Base-by-base conservation (phyloP, 53 echinoderm and acorn worm species). In the Crossaster papposus region DNA sequence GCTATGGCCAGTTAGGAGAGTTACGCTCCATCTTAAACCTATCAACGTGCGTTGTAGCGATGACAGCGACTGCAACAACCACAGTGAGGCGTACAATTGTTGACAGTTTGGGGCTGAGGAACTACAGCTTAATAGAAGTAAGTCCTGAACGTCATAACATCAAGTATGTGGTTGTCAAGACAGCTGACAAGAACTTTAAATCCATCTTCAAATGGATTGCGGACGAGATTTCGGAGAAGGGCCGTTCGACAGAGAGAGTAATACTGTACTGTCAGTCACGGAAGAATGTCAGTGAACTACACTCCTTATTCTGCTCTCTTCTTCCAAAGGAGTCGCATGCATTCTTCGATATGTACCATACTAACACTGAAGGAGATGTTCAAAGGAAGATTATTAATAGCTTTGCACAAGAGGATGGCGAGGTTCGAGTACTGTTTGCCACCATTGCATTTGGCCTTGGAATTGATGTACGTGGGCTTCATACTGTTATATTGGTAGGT, bases 51-150 rank as follows among this genome's bases (percentile, higher is more conserved):
- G 73, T 89, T 29, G 79, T 94, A 24, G 94, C 94, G 33, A 70
- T 94, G 70, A 89, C 89, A 55, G 94, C 91, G 8, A 91, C 89
- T 34, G 94, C 91, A 28, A 91, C 89, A 20, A 38, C 1, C 17
- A 54, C 78, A 7, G 84, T 91, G 14, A 53, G 84, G 23, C 8
- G 33, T 10, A 18, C 33, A 3, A 30, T 89, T 65, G 62, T 85
- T 7, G 54, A 80, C 64, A 91, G 89, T 38, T 55, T 94, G 17
- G 94, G 81, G 4, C 29, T 94, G 26, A 65, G 23, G 22, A 91
- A 91, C 64, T 91, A 38, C 64, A 79, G 23, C 4, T 44, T 54
- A 11, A 75, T 94, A 14, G 72, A 78, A 1, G 79, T 34, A 38
- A 78, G 78, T 9, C 89, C 89, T 11, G 89, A 85, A 36, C 53